Conservation (phyloP, 2,113 vertebrate species). For the Leptocoma aspasia region DNA sequence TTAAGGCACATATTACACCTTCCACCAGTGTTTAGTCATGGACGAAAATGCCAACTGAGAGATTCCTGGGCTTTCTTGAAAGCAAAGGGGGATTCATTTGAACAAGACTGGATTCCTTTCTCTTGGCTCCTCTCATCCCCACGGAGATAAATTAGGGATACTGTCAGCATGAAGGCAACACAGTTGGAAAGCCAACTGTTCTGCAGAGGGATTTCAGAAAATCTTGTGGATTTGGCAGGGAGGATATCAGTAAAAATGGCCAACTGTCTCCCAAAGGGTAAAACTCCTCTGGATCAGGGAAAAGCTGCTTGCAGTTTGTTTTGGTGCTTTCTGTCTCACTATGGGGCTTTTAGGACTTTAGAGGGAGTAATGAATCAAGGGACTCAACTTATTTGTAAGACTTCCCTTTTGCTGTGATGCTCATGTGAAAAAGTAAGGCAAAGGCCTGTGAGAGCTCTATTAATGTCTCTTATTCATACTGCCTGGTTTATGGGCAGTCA, state of each 20-base stretch:
- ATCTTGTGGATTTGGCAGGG: neutral
- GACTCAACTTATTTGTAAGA: neutral
- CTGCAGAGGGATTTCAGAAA: neutral
- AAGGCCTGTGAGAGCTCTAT: neutral
- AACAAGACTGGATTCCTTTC: neutral
- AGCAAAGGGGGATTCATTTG: constrained; percentile 26
- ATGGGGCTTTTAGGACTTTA: neutral
- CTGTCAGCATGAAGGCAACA: neutral
- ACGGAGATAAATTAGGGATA: neutral
- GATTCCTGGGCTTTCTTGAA: constrained; percentile 22
- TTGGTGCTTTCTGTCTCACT: neutral
- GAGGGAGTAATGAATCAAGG: neutral
- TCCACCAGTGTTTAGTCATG: constrained; percentile 7
- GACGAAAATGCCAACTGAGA: constrained; percentile 1
- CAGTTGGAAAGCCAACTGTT: constrained; percentile 6
- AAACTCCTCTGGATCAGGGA: neutral
- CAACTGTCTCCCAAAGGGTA: neutral
- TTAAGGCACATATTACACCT: neutral
- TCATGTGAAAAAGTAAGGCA: neutral
- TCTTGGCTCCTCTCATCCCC: constrained; percentile 5
- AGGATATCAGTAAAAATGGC: neutral
- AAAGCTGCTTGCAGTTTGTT: neutral
- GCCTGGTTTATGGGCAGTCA: neutral
- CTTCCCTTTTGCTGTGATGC: neutral
- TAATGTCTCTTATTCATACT: neutral